Base-by-base conservation (phyloP, 1,140 invertebrate genomes). In the Drosophila virilis region DNA sequence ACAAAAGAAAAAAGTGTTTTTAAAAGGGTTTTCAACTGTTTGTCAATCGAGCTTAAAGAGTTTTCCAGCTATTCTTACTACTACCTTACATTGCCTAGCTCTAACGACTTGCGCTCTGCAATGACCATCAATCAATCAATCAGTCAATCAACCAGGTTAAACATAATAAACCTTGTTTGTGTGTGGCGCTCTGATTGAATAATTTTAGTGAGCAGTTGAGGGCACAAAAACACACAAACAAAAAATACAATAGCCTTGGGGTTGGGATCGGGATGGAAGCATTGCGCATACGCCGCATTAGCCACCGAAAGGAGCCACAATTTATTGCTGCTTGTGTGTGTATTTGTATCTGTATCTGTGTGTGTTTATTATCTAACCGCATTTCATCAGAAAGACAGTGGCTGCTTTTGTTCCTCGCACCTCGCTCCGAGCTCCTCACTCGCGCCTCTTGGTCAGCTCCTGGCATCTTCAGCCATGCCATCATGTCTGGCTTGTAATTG, bases 361-460 rank as follows among this genome's bases (percentile, higher is more conserved):
- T 9, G n/a, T 7, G 59, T 62, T 70, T 61, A 72, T 85, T 85
- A 85, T 85, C 82, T 82, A 85, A 85, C 57, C 64, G 59, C 82
- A 66, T 70, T 71, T 77, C 65, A 60, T 68, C 67, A 73, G 73
- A 69, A 51, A 10, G 7, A 17, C 13, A 71, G 45, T 52, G 48
- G 38, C 60, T 42, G 51, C 12, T 12, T 5, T 28, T 4, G 22
- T 10, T 10, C 46, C 38, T 40, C 9, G 9, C 38, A 5, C 38
- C 38, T 40, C 38, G 8, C 9, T 33, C 7, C 10, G 33, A 10
- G 50, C 45, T 60, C 1, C 51, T 28, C n/a, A n/a, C n/a, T n/a
- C n/a, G n/a, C n/a, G 32, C 38, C 46, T 38, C 38, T 37, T 37
- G 13, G 17, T 28, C n/a, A 38, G 6, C 15, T 28, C 22, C 48